Evolutionary conservation across 2,888 invertebrate genomes (phyloP).

Genomic region (Trimorus sp.): DNA sequence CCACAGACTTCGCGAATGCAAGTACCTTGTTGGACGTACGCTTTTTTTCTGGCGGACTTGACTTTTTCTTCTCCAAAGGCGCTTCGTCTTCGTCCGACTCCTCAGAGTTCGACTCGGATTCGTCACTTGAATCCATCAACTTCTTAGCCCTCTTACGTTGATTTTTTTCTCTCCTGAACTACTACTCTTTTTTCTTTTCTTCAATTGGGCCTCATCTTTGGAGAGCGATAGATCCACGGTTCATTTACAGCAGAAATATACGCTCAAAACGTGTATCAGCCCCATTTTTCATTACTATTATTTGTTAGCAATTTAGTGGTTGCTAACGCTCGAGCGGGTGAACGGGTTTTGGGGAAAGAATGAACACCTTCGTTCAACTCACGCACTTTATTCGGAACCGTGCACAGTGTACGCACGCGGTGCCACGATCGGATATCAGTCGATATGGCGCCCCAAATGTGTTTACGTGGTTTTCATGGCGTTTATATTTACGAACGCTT

Average conservation of each 20-base stretch:
- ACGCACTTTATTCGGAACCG: no score
- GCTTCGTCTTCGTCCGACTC: slow-evolving; percentile 52
- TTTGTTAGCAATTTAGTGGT: no score
- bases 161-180: slow-evolving; percentile 82
- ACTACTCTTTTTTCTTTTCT: slow-evolving; percentile 82
- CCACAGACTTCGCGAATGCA: slow-evolving; percentile 76
- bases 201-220: slow-evolving; percentile 91
- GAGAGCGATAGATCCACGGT: slow-evolving; percentile 93
- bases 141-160: slow-evolving; percentile 75
- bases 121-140: slow-evolving; percentile 64
- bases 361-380: no score
- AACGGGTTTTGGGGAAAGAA: no score
- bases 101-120: slow-evolving; percentile 70
- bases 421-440: slow-evolving; percentile 68
- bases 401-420: no score
- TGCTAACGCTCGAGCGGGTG: no score
- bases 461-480: slow-evolving; percentile 38
- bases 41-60: slow-evolving; percentile 72
- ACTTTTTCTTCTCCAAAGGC: slow-evolving; percentile 63
- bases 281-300: no score
- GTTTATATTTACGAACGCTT: slow-evolving; percentile 1
- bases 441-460: slow-evolving; percentile 61
- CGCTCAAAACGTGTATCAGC: no score
- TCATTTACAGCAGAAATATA: no score
- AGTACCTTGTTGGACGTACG: slow-evolving; percentile 73